These are phyloP conservation scores for Tympanuchus pallidicinctus DNA, from an alignment of 2,113 vertebrate genomes.

Conservation along the genomic window DNA sequence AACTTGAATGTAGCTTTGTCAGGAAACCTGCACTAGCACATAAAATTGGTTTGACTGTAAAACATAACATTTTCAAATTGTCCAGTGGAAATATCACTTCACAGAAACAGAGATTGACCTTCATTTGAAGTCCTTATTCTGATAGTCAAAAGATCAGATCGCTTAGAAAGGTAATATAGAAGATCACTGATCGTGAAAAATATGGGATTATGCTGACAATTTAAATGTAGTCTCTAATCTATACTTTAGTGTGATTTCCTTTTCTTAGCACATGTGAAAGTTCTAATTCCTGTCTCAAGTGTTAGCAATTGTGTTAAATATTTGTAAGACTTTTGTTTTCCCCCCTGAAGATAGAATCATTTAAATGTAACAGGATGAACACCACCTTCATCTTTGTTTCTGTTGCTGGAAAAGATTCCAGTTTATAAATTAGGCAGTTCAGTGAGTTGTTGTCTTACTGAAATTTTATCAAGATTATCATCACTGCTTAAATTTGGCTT, in stretches of 20 bases:
- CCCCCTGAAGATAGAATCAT: background rate
- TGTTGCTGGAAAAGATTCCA: background rate
- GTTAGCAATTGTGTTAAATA: background rate
- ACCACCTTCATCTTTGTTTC: background rate
- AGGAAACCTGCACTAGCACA: background rate
- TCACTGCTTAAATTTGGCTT: background rate
- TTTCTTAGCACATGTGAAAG: background rate
- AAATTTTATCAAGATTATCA: background rate
- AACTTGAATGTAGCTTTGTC: background rate
- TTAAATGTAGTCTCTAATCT: rapidly evolving
- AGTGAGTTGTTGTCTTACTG: background rate
- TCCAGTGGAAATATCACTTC: background rate
- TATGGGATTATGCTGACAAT: background rate
- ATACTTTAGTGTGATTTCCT: background rate
- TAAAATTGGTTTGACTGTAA: background rate
- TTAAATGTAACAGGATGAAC: background rate
- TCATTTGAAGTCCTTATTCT: background rate
- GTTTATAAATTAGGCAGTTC: background rate
- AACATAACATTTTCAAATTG: background rate
- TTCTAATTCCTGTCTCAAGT: background rate
- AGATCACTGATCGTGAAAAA: background rate
- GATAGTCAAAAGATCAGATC: background rate
- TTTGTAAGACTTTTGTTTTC: background rate
- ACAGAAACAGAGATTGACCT: background rate
- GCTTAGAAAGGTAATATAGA: background rate